Conservation (phyloP, 2,888 invertebrate species). For the Invenusta paracnida region DNA sequence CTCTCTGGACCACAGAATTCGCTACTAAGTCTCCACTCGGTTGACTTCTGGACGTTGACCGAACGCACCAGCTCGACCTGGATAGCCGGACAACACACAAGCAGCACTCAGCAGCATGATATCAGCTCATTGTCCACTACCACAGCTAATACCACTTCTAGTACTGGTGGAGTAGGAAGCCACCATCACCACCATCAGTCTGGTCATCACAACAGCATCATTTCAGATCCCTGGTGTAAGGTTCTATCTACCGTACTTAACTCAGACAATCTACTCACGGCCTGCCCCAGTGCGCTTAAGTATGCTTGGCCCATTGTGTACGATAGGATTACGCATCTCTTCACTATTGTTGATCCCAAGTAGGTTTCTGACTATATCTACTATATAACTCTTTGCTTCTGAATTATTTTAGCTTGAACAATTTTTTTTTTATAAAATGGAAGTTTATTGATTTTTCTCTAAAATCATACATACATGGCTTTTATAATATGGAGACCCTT, state of each 20-base stretch:
- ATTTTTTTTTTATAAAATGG: too few species aligned
- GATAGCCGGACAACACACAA: slow-evolving; percentile 60
- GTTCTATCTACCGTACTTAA: slow-evolving; percentile 75
- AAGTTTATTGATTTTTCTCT: too few species aligned
- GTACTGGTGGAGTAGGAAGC: too few species aligned
- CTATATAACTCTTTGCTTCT: slow-evolving; percentile 14
- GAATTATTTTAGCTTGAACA: too few species aligned
- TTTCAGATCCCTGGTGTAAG: slow-evolving; percentile 58
- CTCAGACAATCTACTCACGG: slow-evolving; percentile 73
- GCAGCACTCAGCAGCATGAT: neutral
- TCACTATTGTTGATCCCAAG: slow-evolving; percentile 80
- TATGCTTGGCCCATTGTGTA: slow-evolving; percentile 94
- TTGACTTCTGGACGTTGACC: slow-evolving; percentile 85
- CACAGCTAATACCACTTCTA: neutral
- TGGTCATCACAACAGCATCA: slow-evolving; percentile 42
- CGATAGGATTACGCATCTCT: slow-evolving; percentile 80
- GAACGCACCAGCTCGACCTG: slow-evolving; percentile 82
- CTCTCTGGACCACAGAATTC: slow-evolving; percentile 64
- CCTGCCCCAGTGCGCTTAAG: slow-evolving; percentile 77
- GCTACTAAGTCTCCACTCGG: slow-evolving; percentile 70
- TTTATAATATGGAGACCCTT: too few species aligned
- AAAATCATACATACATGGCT: too few species aligned
- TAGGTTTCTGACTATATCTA: too few species aligned
- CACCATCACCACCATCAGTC: neutral
- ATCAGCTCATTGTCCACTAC: slow-evolving; percentile 28